A percentile compares a stretch with the other conserved stretches of the same genome.
These are phyloP conservation scores for Pachyramphus minor DNA, from an alignment of 2,113 vertebrate species.

Conservation along the genomic window DNA sequence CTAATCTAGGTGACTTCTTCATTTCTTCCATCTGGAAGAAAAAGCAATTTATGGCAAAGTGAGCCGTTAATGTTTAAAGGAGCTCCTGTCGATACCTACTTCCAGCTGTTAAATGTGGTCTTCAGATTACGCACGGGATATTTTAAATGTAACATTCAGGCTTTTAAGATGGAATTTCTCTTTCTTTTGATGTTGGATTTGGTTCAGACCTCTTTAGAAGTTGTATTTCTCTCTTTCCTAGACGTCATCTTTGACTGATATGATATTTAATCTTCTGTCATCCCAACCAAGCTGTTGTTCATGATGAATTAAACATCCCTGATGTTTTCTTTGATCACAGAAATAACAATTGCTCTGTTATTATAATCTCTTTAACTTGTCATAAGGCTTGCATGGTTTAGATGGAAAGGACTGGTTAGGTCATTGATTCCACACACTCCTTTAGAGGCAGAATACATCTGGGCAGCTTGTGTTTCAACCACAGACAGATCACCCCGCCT, in stretches of 20 bases:
- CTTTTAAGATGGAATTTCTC: neutral
- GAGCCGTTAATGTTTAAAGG: neutral
- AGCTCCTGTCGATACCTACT: rapidly evolving
- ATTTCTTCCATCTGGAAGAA: neutral
- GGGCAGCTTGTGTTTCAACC: neutral
- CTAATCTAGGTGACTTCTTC: neutral
- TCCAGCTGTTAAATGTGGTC: neutral
- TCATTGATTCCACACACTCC: neutral
- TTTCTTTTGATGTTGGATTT: conserved; percentile 48
- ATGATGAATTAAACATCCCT: conserved; percentile 9
- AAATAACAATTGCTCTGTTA: conserved; percentile 20
- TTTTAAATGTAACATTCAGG: neutral
- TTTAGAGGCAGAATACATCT: neutral
- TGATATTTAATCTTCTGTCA: neutral
- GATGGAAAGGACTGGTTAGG: neutral
- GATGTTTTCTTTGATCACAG: conserved; percentile 40
- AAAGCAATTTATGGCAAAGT: neutral
- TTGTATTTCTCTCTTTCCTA: neutral
- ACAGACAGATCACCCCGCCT: rapidly evolving
- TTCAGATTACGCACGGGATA: neutral
- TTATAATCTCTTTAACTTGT: neutral
- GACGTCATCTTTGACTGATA: neutral
- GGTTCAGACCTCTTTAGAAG: conserved; percentile 4
- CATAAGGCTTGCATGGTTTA: neutral
- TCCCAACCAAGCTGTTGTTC: neutral